Evolutionary conservation across 2,113 vertebrate species (phyloP).

Genomic region (Elgaria multicarinata): DNA sequence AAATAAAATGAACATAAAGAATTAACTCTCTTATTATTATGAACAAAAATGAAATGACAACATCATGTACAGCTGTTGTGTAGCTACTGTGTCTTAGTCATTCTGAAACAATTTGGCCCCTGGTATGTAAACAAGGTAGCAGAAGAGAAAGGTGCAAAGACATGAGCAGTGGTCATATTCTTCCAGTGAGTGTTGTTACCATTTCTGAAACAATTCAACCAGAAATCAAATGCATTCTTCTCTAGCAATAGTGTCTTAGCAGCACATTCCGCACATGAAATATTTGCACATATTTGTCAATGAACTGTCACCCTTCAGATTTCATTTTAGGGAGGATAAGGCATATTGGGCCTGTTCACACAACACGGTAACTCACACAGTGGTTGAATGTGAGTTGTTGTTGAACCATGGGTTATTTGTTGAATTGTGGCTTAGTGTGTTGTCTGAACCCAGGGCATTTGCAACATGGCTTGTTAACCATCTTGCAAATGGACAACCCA

Average conservation of each 20-base stretch:
- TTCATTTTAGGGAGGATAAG: not conserved
- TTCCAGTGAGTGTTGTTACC: not conserved
- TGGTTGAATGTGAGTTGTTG: too few species aligned
- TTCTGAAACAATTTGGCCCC: not conserved
- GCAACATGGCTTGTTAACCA: too few species aligned
- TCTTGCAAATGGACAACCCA: too few species aligned
- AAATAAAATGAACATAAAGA: not conserved
- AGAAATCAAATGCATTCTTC: slow-evolving; percentile 10
- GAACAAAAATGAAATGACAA: not conserved
- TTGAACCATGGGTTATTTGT: too few species aligned
- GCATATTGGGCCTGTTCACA: too few species aligned
- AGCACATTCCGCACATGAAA: not conserved
- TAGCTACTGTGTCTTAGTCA: not conserved
- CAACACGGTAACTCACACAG: too few species aligned
- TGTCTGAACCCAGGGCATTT: too few species aligned
- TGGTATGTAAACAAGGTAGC: not conserved
- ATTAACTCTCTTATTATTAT: accelerated
- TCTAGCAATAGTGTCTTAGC: not conserved
- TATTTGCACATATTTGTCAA: not conserved
- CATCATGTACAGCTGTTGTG: accelerated
- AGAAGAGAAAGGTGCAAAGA: not conserved
- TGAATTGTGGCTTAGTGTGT: too few species aligned
- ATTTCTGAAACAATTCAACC: not conserved
- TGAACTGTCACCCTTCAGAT: not conserved
- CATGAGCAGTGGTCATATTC: not conserved